These are phyloP conservation scores for Chrysomela aeneicollis DNA, from an alignment of 2,888 invertebrate species.

Conservation along the genomic window DNA sequence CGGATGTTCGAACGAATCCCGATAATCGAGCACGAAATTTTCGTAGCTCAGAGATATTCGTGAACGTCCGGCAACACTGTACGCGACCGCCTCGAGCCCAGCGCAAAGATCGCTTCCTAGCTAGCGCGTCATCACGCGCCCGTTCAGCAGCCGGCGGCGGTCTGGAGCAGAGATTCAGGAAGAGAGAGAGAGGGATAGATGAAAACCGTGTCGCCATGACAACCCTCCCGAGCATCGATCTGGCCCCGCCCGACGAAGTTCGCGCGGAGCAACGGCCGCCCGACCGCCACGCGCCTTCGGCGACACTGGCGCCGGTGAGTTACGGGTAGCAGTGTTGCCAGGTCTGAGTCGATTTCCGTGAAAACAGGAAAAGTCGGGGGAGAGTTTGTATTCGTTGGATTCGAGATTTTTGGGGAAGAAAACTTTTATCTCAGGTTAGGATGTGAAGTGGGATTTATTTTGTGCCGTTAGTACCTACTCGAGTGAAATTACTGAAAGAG, in stretches of 20 bases:
- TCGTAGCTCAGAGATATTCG: background rate
- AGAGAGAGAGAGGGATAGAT: constrained; percentile 42
- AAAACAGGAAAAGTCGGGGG: background rate
- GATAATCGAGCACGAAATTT: too few species aligned
- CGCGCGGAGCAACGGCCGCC: constrained; percentile 47
- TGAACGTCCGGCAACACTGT: background rate
- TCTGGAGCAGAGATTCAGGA: constrained; percentile 56
- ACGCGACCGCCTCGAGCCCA: background rate
- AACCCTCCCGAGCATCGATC: constrained; percentile 60
- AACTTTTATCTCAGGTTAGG: too few species aligned
- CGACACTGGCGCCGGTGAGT: constrained; percentile 28
- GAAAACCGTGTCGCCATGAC: constrained; percentile 51
- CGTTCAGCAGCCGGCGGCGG: constrained; percentile 59
- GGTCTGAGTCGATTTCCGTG: constrained; percentile 20
- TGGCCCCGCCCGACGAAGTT: constrained; percentile 59
- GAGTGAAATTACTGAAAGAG: too few species aligned
- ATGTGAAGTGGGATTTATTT: too few species aligned
- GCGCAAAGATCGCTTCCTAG: background rate
- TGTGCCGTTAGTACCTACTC: too few species aligned
- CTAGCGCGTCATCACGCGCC: constrained; percentile 49
- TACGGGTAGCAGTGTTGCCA: constrained; percentile 16
- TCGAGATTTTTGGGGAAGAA: too few species aligned
- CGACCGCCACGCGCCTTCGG: constrained; percentile 32
- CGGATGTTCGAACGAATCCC: too few species aligned
- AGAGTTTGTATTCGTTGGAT: background rate